Evolutionary conservation across 2,113 vertebrate species (phyloP), one percentile per base, ranked within the genome.

Genomic region (Pelecanoides urinatrix): DNA sequence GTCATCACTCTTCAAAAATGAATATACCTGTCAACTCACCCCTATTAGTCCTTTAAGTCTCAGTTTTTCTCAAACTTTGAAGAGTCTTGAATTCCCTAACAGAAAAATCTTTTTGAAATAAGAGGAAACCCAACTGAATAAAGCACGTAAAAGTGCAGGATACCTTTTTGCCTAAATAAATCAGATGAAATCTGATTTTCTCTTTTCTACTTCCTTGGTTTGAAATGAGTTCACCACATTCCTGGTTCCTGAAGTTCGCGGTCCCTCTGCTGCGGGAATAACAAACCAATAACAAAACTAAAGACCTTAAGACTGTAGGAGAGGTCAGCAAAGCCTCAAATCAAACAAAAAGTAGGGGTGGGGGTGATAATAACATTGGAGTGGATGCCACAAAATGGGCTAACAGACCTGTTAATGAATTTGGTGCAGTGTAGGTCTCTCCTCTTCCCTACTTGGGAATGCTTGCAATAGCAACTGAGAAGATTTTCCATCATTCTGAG

Each of bases 11-110:
- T 76, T 78, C 4, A 8, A 20, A 92, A 94, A 62, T 30, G 77
- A 66, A 47, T 82, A 34, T 87, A 92, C 83, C 84, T 94, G 80
- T 91, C 94, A 87, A 19, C 62, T 94, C 80, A 79, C 62, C 87
- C 80, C 26, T 63, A n/a, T 53, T 68, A 94, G n/a, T 16, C 85
- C 72, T 87, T 52, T 44, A 61, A 59, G 45, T 42, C 45, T 86
- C 50, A 13, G 27, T 22, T 36, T 73, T 75, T 66, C 56, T 50
- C 7, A 8, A 23, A 8, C 65, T 82, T 89, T 70, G 79, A 66
- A 82, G 49, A 67, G 42, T 34, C 65, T 19, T 77, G 75, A 59
- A 45, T 72, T 81, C 65, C 40, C 12, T 10, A 58, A 66, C 9
- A 42, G n/a, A 47, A 44, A 40, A 71, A 70, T 8, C 21, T 32